These are phyloP conservation scores for Piliocolobus tephrosceles DNA, from an alignment of 2,113 vertebrate genomes.

Conservation along the genomic window DNA sequence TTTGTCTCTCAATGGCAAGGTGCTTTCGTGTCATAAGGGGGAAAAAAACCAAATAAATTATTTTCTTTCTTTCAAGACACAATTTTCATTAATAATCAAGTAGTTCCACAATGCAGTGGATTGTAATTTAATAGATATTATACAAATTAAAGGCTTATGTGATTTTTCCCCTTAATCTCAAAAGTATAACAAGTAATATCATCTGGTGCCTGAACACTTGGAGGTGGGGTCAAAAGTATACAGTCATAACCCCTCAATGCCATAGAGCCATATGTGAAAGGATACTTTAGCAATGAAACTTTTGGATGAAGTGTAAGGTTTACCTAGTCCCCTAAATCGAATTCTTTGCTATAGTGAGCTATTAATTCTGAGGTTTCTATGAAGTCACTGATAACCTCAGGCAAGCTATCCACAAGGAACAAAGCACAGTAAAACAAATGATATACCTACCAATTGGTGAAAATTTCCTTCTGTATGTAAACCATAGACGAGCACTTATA, in stretches of 20 bases:
- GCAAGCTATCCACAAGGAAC: constrained; percentile 50
- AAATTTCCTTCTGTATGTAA: constrained; percentile 99
- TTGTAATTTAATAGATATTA: constrained; percentile 27
- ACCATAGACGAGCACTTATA: constrained; percentile 95
- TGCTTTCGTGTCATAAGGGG: constrained; percentile 18
- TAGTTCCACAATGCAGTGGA: background rate
- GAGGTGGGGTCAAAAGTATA: background rate
- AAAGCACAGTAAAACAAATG: constrained; percentile 39
- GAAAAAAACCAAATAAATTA: constrained; percentile 25
- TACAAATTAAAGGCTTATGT: constrained; percentile 34
- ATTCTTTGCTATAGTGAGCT: constrained; percentile 38
- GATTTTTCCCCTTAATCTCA: background rate
- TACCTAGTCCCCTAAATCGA: constrained; percentile 40
- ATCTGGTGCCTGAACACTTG: background rate
- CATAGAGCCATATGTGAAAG: background rate
- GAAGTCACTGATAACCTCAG: constrained; percentile 53
- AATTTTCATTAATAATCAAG: constrained; percentile 31
- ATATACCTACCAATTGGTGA: constrained; percentile 94
- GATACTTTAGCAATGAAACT: background rate
- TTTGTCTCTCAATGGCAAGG: constrained; percentile 22
- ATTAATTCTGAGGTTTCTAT: constrained; percentile 54
- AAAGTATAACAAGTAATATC: background rate
- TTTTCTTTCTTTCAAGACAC: constrained; percentile 45
- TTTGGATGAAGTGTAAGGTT: constrained; percentile 31
- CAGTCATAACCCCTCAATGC: background rate